phyloP scores from a whole-genome alignment of 2,113 vertebrate genomes.

The Chitala chitala region DNA sequence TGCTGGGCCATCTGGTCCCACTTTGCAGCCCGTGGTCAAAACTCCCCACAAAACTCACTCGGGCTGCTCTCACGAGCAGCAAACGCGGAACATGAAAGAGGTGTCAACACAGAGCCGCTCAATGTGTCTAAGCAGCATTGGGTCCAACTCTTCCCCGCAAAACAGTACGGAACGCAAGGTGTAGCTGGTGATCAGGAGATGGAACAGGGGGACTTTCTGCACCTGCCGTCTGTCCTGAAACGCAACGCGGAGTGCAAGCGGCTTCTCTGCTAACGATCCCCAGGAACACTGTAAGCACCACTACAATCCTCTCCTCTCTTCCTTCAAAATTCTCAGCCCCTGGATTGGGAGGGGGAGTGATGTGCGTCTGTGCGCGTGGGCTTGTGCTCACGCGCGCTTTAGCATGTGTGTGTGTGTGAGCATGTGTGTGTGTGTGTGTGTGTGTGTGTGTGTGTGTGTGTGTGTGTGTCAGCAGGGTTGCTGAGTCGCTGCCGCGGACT shows the following conservation, averaged over 20 bases:
- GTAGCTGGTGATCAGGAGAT: too few species aligned
- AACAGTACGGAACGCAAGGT: not conserved
- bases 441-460: not conserved
- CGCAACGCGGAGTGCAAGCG: slow-evolving; percentile 48
- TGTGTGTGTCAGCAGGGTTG: not conserved
- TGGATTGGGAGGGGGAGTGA: slow-evolving; percentile 22
- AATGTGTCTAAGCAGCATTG: not conserved
- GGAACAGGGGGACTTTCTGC: not conserved
- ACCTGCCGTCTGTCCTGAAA: slow-evolving; percentile 17
- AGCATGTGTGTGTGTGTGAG: too few species aligned
- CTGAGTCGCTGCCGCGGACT: not conserved
- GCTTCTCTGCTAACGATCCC: slow-evolving; percentile 59
- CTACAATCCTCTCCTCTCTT: slow-evolving; percentile 24
- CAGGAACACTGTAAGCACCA: slow-evolving; percentile 38
- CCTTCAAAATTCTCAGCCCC: slow-evolving; percentile 27
- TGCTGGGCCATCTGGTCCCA: slow-evolving; percentile 79
- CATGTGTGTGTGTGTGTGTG: not conserved
- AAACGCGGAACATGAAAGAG: too few species aligned
- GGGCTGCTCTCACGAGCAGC: not conserved
- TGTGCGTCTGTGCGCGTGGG: slow-evolving; percentile 26
- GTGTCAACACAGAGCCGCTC: not conserved
- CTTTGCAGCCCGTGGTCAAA: slow-evolving; percentile 19
- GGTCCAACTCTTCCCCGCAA: not conserved
- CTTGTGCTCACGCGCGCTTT: not conserved
- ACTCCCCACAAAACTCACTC: not conserved